phyloP scores from a whole-genome alignment of 2,888 invertebrate genomes.

The Tortrix viridana region DNA sequence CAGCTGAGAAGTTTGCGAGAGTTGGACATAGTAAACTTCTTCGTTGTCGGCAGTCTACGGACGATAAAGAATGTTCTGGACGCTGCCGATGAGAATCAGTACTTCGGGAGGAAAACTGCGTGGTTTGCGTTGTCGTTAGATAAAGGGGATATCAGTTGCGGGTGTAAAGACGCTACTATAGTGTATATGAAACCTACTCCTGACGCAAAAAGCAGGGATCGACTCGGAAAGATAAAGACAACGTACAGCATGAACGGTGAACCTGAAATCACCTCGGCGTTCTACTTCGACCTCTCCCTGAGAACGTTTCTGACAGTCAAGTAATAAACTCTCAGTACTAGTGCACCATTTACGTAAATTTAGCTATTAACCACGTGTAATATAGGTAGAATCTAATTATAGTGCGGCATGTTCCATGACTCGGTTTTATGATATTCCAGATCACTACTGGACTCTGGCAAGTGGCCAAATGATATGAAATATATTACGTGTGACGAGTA shows the following conservation, averaged over 20 bases:
- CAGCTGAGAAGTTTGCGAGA: conserved; percentile 90
- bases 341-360: conserved; percentile 51
- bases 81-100: conserved; percentile 88
- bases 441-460: conserved; percentile 88
- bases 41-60: conserved; percentile 89
- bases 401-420: conserved; percentile 72
- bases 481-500: conserved; percentile 92
- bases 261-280: conserved; percentile 91
- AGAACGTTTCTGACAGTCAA: conserved; percentile 89
- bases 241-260: conserved; percentile 88
- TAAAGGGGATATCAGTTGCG: conserved; percentile 89
- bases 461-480: conserved; percentile 89
- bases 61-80: conserved; percentile 89
- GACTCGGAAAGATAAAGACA: conserved; percentile 87
- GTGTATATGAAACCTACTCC: conserved; percentile 90
- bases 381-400: conserved; percentile 67
- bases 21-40: conserved; percentile 95
- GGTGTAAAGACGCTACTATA: conserved; percentile 90
- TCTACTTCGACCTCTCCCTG: conserved; percentile 94
- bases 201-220: conserved; percentile 87
- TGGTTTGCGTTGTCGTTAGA: conserved; percentile 94
- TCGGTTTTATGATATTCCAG: conserved; percentile 80
- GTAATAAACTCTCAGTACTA: conserved; percentile 80
- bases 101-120: conserved; percentile 92
- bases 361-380: conserved; percentile 61